Evolutionary conservation across 2,113 vertebrate species (phyloP).

Genomic region (Haemorhous mexicanus): DNA sequence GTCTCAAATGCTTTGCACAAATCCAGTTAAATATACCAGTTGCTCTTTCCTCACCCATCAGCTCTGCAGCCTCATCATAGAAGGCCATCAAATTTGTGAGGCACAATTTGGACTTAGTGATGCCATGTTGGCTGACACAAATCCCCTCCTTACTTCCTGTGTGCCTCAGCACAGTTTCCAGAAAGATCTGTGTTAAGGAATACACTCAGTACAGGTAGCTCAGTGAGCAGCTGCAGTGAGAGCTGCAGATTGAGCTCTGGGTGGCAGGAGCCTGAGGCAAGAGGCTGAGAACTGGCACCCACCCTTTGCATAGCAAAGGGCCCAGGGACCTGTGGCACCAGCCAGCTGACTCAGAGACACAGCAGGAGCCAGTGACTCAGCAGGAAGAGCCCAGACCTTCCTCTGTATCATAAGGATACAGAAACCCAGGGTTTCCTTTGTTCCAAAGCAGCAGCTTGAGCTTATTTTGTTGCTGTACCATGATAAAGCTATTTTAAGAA

Average conservation of each 20-base stretch:
- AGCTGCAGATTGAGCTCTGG: neutral
- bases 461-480: neutral
- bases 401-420: neutral
- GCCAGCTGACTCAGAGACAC: neutral
- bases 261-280: neutral
- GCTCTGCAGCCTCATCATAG: neutral
- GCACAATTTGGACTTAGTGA: neutral
- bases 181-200: neutral
- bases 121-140: neutral
- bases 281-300: accelerated
- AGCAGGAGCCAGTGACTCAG: neutral
- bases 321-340: neutral
- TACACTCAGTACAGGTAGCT: neutral
- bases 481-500: neutral
- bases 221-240: neutral
- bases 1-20: neutral
- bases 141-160: neutral
- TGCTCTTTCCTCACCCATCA: neutral
- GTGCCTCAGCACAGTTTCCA: neutral
- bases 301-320: neutral
- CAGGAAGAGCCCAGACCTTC: neutral
- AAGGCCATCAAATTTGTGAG: neutral
- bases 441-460: neutral
- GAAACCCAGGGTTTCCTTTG: neutral
- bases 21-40: neutral